Evolutionary conservation across 2,113 vertebrate genomes (phyloP).

Genomic region (Eleginops maclovinus): DNA sequence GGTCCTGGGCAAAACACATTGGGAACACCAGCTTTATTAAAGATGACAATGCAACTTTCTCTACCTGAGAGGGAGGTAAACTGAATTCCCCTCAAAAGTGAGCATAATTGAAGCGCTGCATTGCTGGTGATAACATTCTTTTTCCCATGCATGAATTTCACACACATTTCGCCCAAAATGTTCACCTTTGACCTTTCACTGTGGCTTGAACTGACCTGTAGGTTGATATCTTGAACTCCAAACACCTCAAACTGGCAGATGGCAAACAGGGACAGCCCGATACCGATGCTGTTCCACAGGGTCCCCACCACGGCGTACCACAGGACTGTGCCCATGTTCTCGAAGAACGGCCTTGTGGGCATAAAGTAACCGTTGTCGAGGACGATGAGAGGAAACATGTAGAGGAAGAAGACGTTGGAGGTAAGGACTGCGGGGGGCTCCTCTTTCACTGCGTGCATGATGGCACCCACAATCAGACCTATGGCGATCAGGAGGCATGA

Average conservation of each 20-base stretch:
- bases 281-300: conserved; percentile 93
- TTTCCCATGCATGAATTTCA: background rate
- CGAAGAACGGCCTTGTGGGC: conserved; percentile 93
- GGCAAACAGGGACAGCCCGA: conserved; percentile 90
- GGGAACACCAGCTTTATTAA: too few relatives aligned
- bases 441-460: conserved; percentile 92
- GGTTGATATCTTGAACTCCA: conserved; percentile 89
- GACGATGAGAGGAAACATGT: conserved; percentile 93
- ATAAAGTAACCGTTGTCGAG: conserved; percentile 95
- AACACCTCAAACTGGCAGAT: conserved; percentile 93
- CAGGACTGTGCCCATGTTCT: conserved; percentile 94
- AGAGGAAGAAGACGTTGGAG: conserved; percentile 94
- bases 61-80: background rate
- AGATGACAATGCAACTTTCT: too few relatives aligned
- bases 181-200: conserved; percentile 20
- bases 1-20: background rate
- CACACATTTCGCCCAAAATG: background rate
- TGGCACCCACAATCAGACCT: conserved; percentile 92
- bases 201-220: conserved; percentile 73
- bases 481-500: conserved; percentile 93
- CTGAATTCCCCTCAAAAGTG: background rate
- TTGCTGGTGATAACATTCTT: too few relatives aligned
- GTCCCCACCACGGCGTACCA: conserved; percentile 95
- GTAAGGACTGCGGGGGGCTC: conserved; percentile 91
- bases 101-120: too few relatives aligned